Conservation (phyloP, 1,140 invertebrate species). For the roundworm (Caenorhabditis elegans) region DNA sequence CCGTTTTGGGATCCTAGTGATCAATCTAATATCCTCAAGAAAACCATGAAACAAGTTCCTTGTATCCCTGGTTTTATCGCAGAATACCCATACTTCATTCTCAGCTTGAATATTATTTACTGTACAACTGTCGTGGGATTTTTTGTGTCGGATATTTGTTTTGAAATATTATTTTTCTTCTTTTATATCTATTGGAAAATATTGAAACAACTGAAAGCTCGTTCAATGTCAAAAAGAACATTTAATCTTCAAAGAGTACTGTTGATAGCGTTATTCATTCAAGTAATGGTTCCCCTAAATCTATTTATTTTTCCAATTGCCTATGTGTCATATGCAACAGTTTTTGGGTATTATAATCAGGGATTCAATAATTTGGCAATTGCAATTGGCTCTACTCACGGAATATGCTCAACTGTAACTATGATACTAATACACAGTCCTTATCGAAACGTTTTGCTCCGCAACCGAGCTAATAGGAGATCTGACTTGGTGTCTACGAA, state of each 20-base stretch:
- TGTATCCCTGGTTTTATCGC: neutral
- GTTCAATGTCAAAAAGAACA: neutral
- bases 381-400: neutral
- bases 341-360: neutral
- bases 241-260: conserved; percentile 4
- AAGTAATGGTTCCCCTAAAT: conserved; percentile 13
- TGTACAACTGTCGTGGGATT: neutral
- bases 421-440: neutral
- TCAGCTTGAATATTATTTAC: neutral
- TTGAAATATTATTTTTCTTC: neutral
- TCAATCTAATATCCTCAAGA: neutral
- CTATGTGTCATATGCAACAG: neutral
- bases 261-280: neutral
- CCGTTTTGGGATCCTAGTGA: neutral
- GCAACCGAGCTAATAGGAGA: neutral
- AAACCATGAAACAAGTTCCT: neutral
- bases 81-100: neutral
- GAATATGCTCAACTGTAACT: neutral
- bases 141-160: neutral
- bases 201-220: neutral
- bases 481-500: neutral
- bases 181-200: neutral
- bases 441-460: neutral
- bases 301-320: conserved; percentile 32
- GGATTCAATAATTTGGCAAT: neutral